Percentiles rank a stretch among this genome's conserved stretches.
phyloP scores from a whole-genome alignment of 1,140 invertebrate genomes.

The Zophobas atratus region DNA sequence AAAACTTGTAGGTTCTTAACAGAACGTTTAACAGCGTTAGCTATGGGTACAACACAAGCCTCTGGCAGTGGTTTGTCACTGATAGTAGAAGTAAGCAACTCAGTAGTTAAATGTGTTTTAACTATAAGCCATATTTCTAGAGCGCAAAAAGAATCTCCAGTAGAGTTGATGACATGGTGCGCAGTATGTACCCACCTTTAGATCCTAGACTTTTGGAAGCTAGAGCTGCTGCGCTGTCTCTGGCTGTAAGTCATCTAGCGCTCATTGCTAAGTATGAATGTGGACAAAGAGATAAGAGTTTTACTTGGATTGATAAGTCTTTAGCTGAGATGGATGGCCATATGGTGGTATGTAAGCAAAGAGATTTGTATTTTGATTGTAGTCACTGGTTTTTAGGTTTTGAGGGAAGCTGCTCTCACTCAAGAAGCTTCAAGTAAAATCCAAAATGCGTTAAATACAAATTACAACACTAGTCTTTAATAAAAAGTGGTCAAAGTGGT shows the following conservation, averaged over 20 bases:
- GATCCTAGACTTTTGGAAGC: constrained; percentile 81
- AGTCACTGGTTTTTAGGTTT: constrained; percentile 62
- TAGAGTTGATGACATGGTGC: constrained; percentile 81
- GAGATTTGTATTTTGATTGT: not conserved
- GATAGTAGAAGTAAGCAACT: constrained; percentile 72
- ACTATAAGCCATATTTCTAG: constrained; percentile 61
- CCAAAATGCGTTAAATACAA: constrained; percentile 38
- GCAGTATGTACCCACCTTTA: constrained; percentile 81
- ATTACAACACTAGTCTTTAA: constrained; percentile 43
- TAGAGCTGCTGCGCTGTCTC: constrained; percentile 77
- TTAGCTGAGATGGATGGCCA: constrained; percentile 80
- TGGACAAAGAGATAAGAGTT: constrained; percentile 68
- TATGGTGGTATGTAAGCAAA: constrained; percentile 69
- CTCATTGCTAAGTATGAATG: constrained; percentile 73
- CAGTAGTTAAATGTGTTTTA: not conserved
- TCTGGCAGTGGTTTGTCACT: constrained; percentile 72
- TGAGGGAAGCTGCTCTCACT: constrained; percentile 72
- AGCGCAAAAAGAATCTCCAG: constrained; percentile 79
- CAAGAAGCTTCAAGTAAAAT: constrained; percentile 67
- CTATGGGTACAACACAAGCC: constrained; percentile 71
- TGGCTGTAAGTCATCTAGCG: constrained; percentile 81
- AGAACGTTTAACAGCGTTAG: constrained; percentile 79
- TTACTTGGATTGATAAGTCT: constrained; percentile 79
- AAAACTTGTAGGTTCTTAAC: constrained; percentile 82
- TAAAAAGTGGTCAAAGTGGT: constrained; percentile 2